Base-by-base conservation (phyloP, 2,888 invertebrate species). In the Metacarcinus magister region DNA sequence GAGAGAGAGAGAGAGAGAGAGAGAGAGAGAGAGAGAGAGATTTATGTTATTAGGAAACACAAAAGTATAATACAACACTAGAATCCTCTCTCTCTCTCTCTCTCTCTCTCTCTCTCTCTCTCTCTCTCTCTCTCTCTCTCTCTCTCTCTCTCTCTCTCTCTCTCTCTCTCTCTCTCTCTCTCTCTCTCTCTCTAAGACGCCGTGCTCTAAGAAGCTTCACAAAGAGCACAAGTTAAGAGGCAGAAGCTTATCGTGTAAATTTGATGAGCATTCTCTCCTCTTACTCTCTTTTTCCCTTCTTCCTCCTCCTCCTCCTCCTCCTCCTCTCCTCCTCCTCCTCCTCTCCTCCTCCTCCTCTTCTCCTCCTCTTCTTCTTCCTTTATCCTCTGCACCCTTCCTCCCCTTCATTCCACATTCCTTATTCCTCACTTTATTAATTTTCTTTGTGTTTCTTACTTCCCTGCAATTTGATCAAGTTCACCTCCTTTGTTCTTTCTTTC, bases 121-220 rank as follows among this genome's bases (percentile, higher is more conserved):
- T n/a, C 87, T 48, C 48, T 48, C 48, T 48, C 48, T 48, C 23
- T 67, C 67, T 39, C 90, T 39, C 90, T 90, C 10, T n/a, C 91
- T 43, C 91, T 91, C 43, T 43, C 91, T 43, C 19, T 32, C 44
- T n/a, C 44, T 44, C 44, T 44, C 46, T 91, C 43, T 28, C 43
- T 44, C 44, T 32, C 60, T 28, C 54, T 32, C 48, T n/a, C 54
- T n/a, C 60, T 32, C 92, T 19, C 46, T 46, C 32, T 32, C 28
- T 48, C 54, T 54, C 92, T 16, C 39, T 60, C 39, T 54, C 92
- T 13, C 16, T n/a, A 23, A 32, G 82, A 23, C 82, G 7, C n/a
- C n/a, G n/a, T n/a, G n/a, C n/a, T n/a, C 89, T 89, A 89, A 89
- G 89, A 39, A 16, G 89, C 89, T 89, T 89, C 44, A 10, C 89